phyloP scores from a whole-genome alignment of 53 echinoderm and acorn worm genomes.

The Henricia sp. region DNA sequence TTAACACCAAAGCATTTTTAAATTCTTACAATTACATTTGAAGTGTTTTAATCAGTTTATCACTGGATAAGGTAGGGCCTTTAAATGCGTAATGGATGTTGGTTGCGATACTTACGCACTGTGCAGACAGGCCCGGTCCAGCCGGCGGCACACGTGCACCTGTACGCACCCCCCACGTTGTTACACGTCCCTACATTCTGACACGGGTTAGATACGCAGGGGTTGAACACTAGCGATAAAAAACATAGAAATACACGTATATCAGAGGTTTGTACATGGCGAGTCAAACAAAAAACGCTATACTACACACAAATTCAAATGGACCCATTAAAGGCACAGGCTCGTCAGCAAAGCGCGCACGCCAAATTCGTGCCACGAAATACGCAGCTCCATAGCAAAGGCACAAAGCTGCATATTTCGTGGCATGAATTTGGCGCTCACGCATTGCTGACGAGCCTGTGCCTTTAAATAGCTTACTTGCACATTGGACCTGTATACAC shows the following conservation, averaged over 20 bases:
- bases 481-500: constrained; percentile 42
- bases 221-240: constrained; percentile 8
- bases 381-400: too few species aligned
- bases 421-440: too few species aligned
- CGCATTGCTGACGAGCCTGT: too few species aligned
- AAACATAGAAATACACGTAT: background rate
- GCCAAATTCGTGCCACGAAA: too few species aligned
- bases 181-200: constrained; percentile 30
- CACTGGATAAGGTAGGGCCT: background rate
- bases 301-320: too few species aligned
- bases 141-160: constrained; percentile 17
- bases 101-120: constrained; percentile 22
- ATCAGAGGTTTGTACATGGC: too few species aligned
- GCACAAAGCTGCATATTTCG: too few species aligned
- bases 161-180: constrained; percentile 27
- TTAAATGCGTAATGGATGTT: background rate
- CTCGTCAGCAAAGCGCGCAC: too few species aligned
- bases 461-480: constrained; percentile 16
- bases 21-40: background rate
- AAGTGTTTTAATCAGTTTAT: too few species aligned
- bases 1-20: background rate
- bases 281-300: too few species aligned
- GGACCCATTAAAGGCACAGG: too few species aligned
- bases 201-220: constrained; percentile 40
- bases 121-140: constrained; percentile 29